A percentile compares a stretch with the other conserved stretches of the same genome.
These are phyloP conservation scores for Vireo altiloquus DNA, from an alignment of 2,113 vertebrate genomes.

Conservation along the genomic window DNA sequence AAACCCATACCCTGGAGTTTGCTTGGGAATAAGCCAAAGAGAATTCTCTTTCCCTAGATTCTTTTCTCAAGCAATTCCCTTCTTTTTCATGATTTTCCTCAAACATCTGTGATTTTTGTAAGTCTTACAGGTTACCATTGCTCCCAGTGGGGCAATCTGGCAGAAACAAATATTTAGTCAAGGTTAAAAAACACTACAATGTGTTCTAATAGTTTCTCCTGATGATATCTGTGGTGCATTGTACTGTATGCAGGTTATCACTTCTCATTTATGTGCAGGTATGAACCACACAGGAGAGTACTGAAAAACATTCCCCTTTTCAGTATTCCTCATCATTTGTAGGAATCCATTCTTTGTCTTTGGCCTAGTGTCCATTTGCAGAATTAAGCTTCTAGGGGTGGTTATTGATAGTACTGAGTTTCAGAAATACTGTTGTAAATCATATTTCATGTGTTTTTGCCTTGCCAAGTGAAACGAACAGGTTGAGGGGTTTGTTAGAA, in stretches of 20 bases:
- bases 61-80: background rate
- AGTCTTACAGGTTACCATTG: background rate
- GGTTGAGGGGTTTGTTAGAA: background rate
- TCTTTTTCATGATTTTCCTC: background rate
- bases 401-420: background rate
- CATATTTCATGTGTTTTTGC: background rate
- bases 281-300: background rate
- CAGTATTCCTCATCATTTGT: background rate
- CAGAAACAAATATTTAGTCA: background rate
- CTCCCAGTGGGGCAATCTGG: background rate
- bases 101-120: background rate
- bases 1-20: fast-evolving
- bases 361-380: background rate
- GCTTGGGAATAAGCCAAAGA: background rate
- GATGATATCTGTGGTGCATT: background rate
- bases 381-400: background rate
- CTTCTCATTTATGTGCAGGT: background rate
- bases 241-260: background rate
- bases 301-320: background rate
- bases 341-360: background rate
- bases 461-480: background rate
- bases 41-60: background rate
- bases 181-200: background rate
- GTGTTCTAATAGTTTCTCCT: background rate
- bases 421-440: background rate